Conservation (phyloP, 2,888 invertebrate genomes). For the Temnothorax rugatulus region DNA sequence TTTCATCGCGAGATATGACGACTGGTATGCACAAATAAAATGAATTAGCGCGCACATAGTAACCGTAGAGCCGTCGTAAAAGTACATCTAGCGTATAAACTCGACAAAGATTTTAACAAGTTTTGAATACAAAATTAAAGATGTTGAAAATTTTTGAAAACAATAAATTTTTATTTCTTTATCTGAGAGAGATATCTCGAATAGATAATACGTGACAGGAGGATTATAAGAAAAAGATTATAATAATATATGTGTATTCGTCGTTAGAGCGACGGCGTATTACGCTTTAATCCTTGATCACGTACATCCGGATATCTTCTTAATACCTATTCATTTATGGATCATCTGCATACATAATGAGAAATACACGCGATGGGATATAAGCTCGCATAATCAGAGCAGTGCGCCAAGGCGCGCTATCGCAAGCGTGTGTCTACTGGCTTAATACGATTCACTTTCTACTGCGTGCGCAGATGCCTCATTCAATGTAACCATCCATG, state of each 20-base stretch:
- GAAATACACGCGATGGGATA: conserved; percentile 10
- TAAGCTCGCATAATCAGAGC: conserved; percentile 29
- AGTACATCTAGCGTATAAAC: not conserved
- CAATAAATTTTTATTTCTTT: not conserved
- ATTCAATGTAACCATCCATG: conserved; percentile 47
- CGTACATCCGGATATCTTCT: not conserved
- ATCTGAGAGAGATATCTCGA: not conserved
- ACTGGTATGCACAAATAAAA: not conserved
- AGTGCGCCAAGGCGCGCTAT: conserved; percentile 11
- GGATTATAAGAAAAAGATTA: not conserved
- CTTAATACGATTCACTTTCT: conserved; percentile 51
- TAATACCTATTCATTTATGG: conserved; percentile 5
- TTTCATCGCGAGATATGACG: not conserved
- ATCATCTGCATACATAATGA: conserved; percentile 25
- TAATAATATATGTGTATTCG: not conserved
- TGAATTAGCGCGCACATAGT: not conserved
- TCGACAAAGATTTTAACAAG: not conserved
- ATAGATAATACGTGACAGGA: not conserved
- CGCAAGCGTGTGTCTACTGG: not conserved
- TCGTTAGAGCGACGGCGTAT: not conserved
- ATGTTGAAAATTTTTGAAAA: not conserved
- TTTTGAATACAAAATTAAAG: not conserved
- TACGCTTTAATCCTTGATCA: conserved; percentile 12
- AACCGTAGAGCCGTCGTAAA: not conserved
- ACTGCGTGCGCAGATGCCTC: conserved; percentile 31